Evolutionary conservation across 2,113 vertebrate species (phyloP), one percentile per base, ranked within the genome.

Genomic region (Rattus norvegicus): DNA sequence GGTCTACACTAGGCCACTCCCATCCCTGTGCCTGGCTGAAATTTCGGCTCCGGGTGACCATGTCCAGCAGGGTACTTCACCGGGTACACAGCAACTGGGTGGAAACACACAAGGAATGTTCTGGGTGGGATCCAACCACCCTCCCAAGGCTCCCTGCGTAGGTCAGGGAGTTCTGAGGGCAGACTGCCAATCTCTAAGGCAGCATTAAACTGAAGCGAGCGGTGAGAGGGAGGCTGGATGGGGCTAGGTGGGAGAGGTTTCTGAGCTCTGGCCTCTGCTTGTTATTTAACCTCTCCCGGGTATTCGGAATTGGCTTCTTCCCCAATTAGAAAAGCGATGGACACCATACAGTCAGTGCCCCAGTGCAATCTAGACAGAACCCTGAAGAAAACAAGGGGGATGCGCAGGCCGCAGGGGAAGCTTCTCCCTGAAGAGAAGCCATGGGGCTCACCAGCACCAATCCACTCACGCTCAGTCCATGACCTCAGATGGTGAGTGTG

Each of bases 121-220:
- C 93, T 96, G 95, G 89, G 94, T 65, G 20, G 93, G 70, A 69
- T 97, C 96, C 93, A 96, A 56, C 61, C 97, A 96, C 72, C 63
- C 83, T 97, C 69, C 90, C 30, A 24, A 63, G 97, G 73, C 94
- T 69, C 30, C 67, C 67, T 86, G 93, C 2, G 17, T 1, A 26
- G 92, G 94, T 93, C 90, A 61, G 83, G 96, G 92, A 56, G 94
- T 94, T 96, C 96, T 97, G 96, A 85, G 70, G 94, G 97, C 59
- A 76, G 73, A 1, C 73, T 84, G 92, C 95, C 93, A 91, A 79
- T 12, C 93, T 61, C 61, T n/a, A 75, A 52, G 52, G 69, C 4
- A 33, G 77, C 87, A 93, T 76, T 22, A 14, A 12, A 7, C 33
- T 17, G 9, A 5, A 16, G 65, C 36, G 52, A 19, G 14, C 56